phyloP scores from a whole-genome alignment of 2,888 invertebrate genomes.

The Nipponacmea schrenckii region DNA sequence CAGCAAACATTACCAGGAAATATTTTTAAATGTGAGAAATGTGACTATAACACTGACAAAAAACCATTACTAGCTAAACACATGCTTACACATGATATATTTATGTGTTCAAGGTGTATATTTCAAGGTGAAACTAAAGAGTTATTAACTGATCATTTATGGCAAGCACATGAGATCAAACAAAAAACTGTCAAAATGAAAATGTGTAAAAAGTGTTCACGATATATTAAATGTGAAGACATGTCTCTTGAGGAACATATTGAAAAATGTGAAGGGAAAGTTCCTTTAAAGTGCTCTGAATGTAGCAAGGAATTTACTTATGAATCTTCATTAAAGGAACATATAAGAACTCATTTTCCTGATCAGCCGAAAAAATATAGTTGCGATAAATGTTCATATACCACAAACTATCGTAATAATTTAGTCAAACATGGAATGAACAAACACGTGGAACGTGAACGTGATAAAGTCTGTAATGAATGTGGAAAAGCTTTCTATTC shows the following conservation, averaged over 20 bases:
- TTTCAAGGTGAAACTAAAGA: constrained; percentile 51
- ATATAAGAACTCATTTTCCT: constrained; percentile 59
- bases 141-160: constrained; percentile 53
- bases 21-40: constrained; percentile 44
- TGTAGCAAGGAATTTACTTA: constrained; percentile 64
- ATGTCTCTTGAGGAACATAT: constrained; percentile 59
- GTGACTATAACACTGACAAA: constrained; percentile 58
- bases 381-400: constrained; percentile 56
- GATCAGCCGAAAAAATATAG: constrained; percentile 58
- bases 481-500: constrained; percentile 61
- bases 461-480: constrained; percentile 41
- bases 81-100: constrained; percentile 59
- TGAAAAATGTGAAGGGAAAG: constrained; percentile 56
- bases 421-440: constrained; percentile 58
- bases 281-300: constrained; percentile 58
- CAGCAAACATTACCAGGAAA: constrained; percentile 29
- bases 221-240: constrained; percentile 55
- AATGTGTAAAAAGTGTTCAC: constrained; percentile 61
- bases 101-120: constrained; percentile 59
- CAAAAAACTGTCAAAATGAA: constrained; percentile 48
- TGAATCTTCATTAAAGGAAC: constrained; percentile 58
- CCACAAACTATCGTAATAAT: constrained; percentile 61
- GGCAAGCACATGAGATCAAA: constrained; percentile 56
- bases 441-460: constrained; percentile 49
- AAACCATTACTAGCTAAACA: constrained; percentile 61